Base-by-base conservation (phyloP, 2,113 vertebrate species). In the Alouatta palliata region DNA sequence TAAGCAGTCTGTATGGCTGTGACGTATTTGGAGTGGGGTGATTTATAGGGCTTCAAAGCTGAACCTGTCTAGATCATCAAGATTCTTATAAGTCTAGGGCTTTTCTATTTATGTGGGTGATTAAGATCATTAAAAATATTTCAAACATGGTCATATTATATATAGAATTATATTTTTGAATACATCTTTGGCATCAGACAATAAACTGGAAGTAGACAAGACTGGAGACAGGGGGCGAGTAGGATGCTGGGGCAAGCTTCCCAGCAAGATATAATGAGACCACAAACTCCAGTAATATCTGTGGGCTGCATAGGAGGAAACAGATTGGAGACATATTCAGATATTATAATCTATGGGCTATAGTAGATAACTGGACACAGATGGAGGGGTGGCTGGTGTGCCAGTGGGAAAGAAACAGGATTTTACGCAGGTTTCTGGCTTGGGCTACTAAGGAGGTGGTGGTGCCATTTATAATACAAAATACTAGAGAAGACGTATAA, bases 131-230 rank as follows among this genome's bases (percentile, higher is more conserved):
- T 47, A 94, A 47, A 87, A 70, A 75, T 56, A 91, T 97, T 87
- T 92, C 40, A 68, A 88, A 68, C 16, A 81, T 40, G 54, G 40
- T 52, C 16, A 30, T 66, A 32, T 56, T 95, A 89, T 84, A 88
- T 52, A 87, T 13, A 94, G 47, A 97, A 82, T 77, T 88, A 30
- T 89, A 86, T 85, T 82, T 96, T 68, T 85, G 32, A 96, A 73
- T 73, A 47, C 19, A 82, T 82, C 47, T 87, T 66, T 92, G 71
- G 76, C 76, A 95, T 35, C n/a, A 81, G 70, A 49, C 8, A 94
- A 13, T 90, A 87, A 90, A 77, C 25, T 94, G 19, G 37, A 94
- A 94, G 70, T 84, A 92, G 40, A 75, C 32, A 92, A 40, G 66
- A 80, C 54, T 90, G 20, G 40, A 95, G 23, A 92, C 37, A 75